Evolutionary conservation across 2,113 vertebrate genomes (phyloP).

Genomic region (Thryonomys swinderianus): DNA sequence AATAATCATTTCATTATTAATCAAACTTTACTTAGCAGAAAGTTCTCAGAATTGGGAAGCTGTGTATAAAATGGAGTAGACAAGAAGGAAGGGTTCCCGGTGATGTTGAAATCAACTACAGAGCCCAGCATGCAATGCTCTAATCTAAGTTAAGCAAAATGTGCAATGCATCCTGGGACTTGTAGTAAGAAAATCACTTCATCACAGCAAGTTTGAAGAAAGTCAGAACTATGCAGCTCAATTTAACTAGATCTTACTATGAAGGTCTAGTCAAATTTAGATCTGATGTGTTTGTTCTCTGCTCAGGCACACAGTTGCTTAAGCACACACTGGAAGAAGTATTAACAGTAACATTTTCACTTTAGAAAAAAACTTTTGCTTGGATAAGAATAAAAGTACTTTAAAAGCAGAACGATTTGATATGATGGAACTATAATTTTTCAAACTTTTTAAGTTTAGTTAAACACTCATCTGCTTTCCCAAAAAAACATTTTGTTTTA

Average conservation of each 20-base stretch:
- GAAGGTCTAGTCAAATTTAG: constrained; percentile 44
- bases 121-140: constrained; percentile 82
- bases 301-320: constrained; percentile 25
- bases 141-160: constrained; percentile 21
- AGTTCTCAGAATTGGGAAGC: constrained; percentile 56
- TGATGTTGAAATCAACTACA: constrained; percentile 81
- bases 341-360: constrained; percentile 57
- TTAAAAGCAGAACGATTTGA: constrained; percentile 28
- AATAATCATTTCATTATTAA: constrained; percentile 42
- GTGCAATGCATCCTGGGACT: constrained; percentile 81
- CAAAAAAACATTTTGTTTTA: constrained; percentile 42
- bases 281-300: constrained; percentile 25
- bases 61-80: constrained; percentile 51
- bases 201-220: constrained; percentile 71
- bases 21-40: constrained; percentile 63
- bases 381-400: constrained; percentile 36
- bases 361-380: constrained; percentile 32
- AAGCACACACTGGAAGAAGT: constrained; percentile 40
- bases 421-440: neutral
- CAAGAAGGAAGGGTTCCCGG: constrained; percentile 55
- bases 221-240: constrained; percentile 64
- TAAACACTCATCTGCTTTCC: neutral
- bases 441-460: constrained; percentile 6
- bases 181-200: constrained; percentile 80
- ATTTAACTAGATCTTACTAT: constrained; percentile 57